These are phyloP conservation scores for Enteromius trimaculatus DNA, from an alignment of 2,797 vertebrate genomes.

Conservation along the genomic window DNA sequence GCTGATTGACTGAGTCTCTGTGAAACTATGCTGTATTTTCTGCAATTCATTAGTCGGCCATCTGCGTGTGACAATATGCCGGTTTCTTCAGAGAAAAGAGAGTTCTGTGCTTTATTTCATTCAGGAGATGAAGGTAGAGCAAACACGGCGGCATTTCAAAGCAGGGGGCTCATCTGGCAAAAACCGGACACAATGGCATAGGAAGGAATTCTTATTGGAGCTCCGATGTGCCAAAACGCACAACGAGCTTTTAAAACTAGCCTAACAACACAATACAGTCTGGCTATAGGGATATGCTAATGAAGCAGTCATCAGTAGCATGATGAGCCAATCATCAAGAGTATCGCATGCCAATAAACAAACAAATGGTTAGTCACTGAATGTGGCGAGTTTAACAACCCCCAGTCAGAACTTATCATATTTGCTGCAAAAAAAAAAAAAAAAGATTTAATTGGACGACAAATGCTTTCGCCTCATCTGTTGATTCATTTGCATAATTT, in stretches of 20 bases:
- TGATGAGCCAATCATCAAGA: slow-evolving; percentile 35
- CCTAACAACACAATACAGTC: slow-evolving; percentile 25
- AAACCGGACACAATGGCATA: background rate
- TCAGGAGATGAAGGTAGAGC: slow-evolving; percentile 6
- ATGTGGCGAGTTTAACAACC: slow-evolving; percentile 43
- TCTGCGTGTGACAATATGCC: slow-evolving; percentile 47
- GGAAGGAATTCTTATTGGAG: slow-evolving; percentile 18
- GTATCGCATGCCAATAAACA: slow-evolving; percentile 27
- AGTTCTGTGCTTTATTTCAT: background rate
- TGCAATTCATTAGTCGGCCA: slow-evolving; percentile 47
- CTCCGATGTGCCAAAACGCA: background rate
- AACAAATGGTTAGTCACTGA: slow-evolving; percentile 38
- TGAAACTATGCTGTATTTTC: slow-evolving; percentile 40
- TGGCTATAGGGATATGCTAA: slow-evolving; percentile 34
- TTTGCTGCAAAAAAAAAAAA: slow-evolving; percentile 36
- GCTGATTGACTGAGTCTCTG: slow-evolving; percentile 20
- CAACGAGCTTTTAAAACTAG: background rate
- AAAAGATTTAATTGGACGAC: slow-evolving; percentile 48
- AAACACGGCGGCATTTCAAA: background rate
- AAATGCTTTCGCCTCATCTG: slow-evolving; percentile 56
- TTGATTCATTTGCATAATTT: slow-evolving; percentile 60
- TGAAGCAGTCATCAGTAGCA: slow-evolving; percentile 8
- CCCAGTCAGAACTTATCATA: slow-evolving; percentile 41
- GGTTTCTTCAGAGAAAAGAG: slow-evolving; percentile 30
- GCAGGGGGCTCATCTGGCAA: slow-evolving; percentile 20